Conservation (phyloP, 2,797 vertebrate genomes). For the Gymnopithys bicolor region DNA sequence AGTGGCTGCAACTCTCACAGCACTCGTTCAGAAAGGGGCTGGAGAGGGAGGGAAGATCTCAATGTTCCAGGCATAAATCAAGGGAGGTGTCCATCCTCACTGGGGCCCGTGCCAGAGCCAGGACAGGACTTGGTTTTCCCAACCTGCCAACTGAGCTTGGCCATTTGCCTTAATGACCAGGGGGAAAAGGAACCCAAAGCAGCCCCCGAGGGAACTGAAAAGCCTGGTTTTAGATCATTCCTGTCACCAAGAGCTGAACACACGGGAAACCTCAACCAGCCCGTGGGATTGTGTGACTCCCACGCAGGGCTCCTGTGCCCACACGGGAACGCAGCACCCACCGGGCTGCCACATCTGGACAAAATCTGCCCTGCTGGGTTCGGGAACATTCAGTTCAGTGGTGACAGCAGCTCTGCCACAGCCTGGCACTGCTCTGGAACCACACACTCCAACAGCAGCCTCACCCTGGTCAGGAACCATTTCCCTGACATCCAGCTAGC, state of each 20-base stretch:
- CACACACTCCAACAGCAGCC: not conserved
- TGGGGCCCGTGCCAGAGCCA: not conserved
- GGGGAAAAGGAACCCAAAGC: not conserved
- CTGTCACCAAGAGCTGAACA: not conserved
- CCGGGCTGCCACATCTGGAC: not conserved
- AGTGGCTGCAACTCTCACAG: not conserved
- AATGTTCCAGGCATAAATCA: constrained; percentile 60
- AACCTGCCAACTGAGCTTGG: not conserved
- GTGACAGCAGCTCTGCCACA: constrained; percentile 4
- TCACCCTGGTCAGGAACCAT: not conserved
- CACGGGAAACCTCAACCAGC: not conserved
- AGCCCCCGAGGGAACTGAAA: not conserved
- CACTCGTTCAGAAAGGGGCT: not conserved
- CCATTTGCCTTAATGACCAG: not conserved
- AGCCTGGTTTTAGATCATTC: not conserved
- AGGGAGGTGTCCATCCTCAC: not conserved
- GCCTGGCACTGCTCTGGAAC: constrained; percentile 2
- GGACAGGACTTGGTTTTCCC: not conserved
- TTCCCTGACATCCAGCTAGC: not conserved
- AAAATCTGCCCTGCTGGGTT: not conserved
- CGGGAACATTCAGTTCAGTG: not conserved
- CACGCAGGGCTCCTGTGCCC: rapidly evolving
- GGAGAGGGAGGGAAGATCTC: not conserved
- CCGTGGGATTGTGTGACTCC: rapidly evolving
- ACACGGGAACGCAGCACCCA: not conserved